phyloP scores from a whole-genome alignment of 2,113 vertebrate genomes.

The Ochotona princeps region DNA sequence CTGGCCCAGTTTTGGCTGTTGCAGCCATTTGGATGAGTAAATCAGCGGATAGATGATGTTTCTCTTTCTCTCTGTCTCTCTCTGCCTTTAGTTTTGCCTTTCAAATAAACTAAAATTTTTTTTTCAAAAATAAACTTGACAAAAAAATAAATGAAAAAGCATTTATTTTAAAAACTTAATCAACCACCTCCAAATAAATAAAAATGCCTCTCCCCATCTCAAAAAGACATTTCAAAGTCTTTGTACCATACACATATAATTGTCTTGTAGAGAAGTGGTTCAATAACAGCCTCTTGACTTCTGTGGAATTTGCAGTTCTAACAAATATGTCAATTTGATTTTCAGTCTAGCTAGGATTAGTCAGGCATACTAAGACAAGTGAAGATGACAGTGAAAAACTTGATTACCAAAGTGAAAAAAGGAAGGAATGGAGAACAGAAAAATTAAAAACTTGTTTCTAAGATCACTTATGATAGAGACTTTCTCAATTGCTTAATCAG shows the following conservation, averaged over 20 bases:
- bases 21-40: no score
- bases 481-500: background rate
- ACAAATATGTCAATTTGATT: background rate
- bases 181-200: background rate
- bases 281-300: background rate
- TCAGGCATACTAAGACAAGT: background rate
- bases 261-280: background rate
- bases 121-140: no score
- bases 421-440: background rate
- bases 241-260: background rate
- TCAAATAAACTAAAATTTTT: no score
- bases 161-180: background rate
- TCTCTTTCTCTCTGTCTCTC: no score
- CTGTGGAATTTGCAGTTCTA: background rate
- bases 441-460: background rate
- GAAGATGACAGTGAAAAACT: background rate
- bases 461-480: background rate
- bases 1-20: no score
- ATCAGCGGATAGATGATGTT: no score
- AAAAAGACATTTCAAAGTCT: slow-evolving; percentile 22
- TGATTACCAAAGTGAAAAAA: background rate
- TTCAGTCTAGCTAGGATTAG: background rate
- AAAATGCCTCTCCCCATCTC: background rate
- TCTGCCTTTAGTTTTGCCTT: no score
- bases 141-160: background rate